Conservation (phyloP, 2,797 vertebrate genomes). For the Anguilla marmorata region DNA sequence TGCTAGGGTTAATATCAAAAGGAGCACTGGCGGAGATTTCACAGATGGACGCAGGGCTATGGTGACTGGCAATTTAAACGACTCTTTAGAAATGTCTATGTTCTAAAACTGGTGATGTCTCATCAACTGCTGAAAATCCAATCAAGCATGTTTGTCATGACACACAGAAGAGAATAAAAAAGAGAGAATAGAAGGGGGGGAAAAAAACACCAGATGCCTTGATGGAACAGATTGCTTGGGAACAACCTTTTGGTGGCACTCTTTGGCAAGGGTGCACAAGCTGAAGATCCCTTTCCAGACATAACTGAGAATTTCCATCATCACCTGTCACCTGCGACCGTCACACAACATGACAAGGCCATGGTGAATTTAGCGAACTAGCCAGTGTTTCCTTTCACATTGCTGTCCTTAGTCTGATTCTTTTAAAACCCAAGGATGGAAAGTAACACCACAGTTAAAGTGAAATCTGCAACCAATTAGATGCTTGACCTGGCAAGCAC, state of each 20-base stretch:
- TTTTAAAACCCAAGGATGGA: conserved; percentile 63
- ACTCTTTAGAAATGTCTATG: conserved; percentile 41
- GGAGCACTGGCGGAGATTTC: conserved; percentile 39
- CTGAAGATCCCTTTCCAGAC: conserved; percentile 24
- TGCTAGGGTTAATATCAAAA: conserved; percentile 42
- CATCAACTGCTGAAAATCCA: conserved; percentile 42
- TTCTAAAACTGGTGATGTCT: conserved; percentile 34
- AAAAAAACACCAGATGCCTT: conserved; percentile 48
- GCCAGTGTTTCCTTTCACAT: neutral
- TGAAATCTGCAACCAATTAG: conserved; percentile 80
- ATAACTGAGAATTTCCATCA: conserved; percentile 32
- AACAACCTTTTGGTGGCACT: conserved; percentile 37
- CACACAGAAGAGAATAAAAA: conserved; percentile 35
- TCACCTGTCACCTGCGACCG: conserved; percentile 24
- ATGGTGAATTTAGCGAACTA: neutral
- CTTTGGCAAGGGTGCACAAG: conserved; percentile 42
- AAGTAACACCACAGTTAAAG: conserved; percentile 73
- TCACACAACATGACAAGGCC: neutral
- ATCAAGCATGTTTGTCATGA: conserved; percentile 43
- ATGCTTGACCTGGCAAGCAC: conserved; percentile 68
- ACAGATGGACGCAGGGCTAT: conserved; percentile 44
- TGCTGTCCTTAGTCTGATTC: conserved; percentile 27
- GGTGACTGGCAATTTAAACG: conserved; percentile 52
- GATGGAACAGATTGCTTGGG: conserved; percentile 46
- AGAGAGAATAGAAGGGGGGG: conserved; percentile 24